Base-by-base conservation (phyloP, 53 echinoderm and acorn worm genomes). In the Holothuria leucospilota region DNA sequence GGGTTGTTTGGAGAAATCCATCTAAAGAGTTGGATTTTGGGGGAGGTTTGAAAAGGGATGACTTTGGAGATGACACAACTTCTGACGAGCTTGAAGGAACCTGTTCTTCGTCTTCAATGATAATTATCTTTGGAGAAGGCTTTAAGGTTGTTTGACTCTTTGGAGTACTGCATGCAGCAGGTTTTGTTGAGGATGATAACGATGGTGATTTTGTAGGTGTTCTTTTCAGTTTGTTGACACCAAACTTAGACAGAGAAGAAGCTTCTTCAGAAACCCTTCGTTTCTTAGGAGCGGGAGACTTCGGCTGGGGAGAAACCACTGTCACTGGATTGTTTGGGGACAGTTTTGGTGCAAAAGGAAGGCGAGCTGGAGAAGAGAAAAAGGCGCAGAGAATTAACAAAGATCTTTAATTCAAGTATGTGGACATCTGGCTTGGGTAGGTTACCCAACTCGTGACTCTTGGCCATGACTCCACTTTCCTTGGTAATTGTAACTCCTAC, bases 61-160 rank as follows among this genome's bases (percentile, higher is more conserved):
- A 66, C 60, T 53, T 84, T 39, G 64, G 86, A 51, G 78, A 34
- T 15, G 68, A 30, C 10, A 78, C 86, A 7, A 68, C 59, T 13
- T 91, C 96, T 64, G 93, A 94, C 0, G 94, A 96, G 74, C 96
- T 96, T 0, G 94, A 93, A 2, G 87, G 92, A n/a, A 96, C 93
- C 80, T 94, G 93, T 20, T 85, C 69, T 40, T 96, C 96, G 2
- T 88, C 74, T 13, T 89, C 88, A 13, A 86, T 63, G 8, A 81
- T 60, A 41, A 46, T 74, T 25, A 86, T 86, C 9, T 65, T 62
- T 13, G 73, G 51, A 29, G 85, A 77, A 21, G 81, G 63, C 63
- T 84, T 89, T 8, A 71, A 82, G 27, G 72, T 38, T 23, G 40
- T 10, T 56, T 56, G 56, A 18, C 56, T 9, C 72, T 72, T 29